A percentile compares a stretch with the other conserved stretches of the same genome.
Evolutionary conservation across 1,140 invertebrate species (phyloP).

Genomic region (Tenebrio molitor): DNA sequence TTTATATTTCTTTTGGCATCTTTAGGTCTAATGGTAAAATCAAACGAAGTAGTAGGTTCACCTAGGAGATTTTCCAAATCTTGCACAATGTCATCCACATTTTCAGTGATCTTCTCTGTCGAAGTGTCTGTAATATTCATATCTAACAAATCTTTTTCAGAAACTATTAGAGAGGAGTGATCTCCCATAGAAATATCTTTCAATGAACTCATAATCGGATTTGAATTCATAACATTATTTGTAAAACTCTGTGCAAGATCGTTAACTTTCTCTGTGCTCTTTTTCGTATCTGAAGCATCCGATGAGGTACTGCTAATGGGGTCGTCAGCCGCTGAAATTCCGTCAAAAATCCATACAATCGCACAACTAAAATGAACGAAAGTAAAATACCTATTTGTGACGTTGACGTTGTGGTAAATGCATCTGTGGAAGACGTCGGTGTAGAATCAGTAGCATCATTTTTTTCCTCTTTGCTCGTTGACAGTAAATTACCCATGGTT

Average conservation of each 20-base stretch:
- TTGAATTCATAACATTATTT: not conserved
- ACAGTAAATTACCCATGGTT: constrained; percentile 55
- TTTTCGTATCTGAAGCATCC: constrained; percentile 49
- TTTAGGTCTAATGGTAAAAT: constrained; percentile 8
- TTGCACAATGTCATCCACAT: constrained; percentile 65
- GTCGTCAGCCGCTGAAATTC: constrained; percentile 59
- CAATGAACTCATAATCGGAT: constrained; percentile 24
- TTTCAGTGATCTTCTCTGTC: constrained; percentile 61
- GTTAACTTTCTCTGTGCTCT: constrained; percentile 1
- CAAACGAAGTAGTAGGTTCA: constrained; percentile 50
- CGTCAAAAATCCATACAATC: not conserved
- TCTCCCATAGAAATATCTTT: constrained; percentile 29
- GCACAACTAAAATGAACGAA: not conserved
- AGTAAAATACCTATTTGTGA: constrained; percentile 49
- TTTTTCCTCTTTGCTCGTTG: constrained; percentile 56
- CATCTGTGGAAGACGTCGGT: constrained; percentile 61
- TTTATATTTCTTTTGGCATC: not conserved
- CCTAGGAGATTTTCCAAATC: constrained; percentile 64
- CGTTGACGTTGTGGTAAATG: constrained; percentile 50
- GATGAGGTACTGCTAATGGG: constrained; percentile 62
- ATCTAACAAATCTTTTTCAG: constrained; percentile 60
- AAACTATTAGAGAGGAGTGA: constrained; percentile 49
- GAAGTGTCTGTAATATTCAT: constrained; percentile 59
- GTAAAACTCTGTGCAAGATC: not conserved
- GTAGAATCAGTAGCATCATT: constrained; percentile 59